Percentiles rank a stretch among this genome's conserved stretches.
Evolutionary conservation across 1,140 invertebrate genomes (phyloP).

Genomic region (Procambarus virginalis): DNA sequence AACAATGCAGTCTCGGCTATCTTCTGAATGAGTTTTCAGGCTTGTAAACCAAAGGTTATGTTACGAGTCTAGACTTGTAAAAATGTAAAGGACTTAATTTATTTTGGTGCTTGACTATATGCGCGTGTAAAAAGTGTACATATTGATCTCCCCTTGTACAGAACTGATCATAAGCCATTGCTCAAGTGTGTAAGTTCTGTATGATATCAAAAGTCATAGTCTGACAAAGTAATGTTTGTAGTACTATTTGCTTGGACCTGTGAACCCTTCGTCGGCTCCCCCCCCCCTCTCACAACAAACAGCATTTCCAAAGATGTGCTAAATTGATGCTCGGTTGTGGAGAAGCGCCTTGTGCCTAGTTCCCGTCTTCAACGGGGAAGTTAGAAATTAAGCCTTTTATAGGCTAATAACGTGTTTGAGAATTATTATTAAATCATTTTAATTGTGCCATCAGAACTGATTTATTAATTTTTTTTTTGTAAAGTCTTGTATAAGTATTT

Average conservation of each 20-base stretch:
- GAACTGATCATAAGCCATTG: constrained; percentile 37
- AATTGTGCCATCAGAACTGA: too few species aligned
- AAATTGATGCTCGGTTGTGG: constrained; percentile 9
- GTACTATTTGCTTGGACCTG: constrained; percentile 31
- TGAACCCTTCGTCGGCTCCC: neutral
- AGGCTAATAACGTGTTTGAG: too few species aligned
- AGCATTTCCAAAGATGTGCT: constrained; percentile 19
- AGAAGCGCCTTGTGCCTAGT: neutral
- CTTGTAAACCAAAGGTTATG: constrained; percentile 41
- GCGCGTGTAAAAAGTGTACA: constrained; percentile 28
- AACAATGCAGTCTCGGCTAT: neutral
- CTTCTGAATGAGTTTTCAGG: constrained; percentile 20
- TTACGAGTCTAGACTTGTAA: constrained; percentile 23
- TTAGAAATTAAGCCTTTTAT: neutral
- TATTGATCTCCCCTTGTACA: constrained; percentile 25
- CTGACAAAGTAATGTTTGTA: constrained; percentile 33
- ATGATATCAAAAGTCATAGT: constrained; percentile 34
- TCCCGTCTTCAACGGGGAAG: neutral
- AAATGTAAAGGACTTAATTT: constrained; percentile 44
- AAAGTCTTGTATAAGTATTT: too few species aligned
- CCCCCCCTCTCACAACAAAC: neutral
- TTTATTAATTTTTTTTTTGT: too few species aligned
- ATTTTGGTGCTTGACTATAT: constrained; percentile 29
- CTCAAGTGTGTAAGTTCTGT: constrained; percentile 43
- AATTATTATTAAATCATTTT: too few species aligned